Evolutionary conservation across 2,797 vertebrate species (phyloP).

Genomic region (Gymnoscopelus microlampas): DNA sequence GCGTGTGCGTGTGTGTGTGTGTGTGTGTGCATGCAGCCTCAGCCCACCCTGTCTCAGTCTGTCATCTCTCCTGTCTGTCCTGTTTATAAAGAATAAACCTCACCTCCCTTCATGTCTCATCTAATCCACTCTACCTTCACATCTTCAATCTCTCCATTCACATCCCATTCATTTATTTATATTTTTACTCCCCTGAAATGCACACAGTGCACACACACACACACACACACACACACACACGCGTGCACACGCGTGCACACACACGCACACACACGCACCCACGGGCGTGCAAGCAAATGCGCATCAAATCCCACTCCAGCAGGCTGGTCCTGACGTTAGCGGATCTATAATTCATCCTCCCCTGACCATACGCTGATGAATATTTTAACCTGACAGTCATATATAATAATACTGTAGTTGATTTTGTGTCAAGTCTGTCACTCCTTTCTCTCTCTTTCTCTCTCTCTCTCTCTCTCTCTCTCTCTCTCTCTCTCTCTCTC

Average conservation of each 20-base stretch:
- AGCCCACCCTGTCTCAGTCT: too few species aligned
- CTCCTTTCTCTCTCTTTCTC: conserved; percentile 17
- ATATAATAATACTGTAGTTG: conserved; percentile 66
- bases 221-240: too few species aligned
- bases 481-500: neutral
- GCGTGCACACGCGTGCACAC: too few species aligned
- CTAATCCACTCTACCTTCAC: conserved; percentile 31
- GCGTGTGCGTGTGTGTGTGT: too few species aligned
- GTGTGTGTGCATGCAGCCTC: too few species aligned
- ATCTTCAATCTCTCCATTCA: conserved; percentile 48
- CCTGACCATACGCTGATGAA: conserved; percentile 65
- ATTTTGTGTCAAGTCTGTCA: conserved; percentile 66
- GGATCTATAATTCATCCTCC: conserved; percentile 67
- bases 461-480: neutral
- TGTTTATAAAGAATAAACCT: conserved; percentile 33
- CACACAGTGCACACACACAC: too few species aligned
- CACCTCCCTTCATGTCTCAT: conserved; percentile 35
- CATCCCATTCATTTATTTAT: conserved; percentile 14
- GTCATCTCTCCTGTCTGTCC: too few species aligned
- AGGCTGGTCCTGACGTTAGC: conserved; percentile 56
- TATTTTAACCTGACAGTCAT: conserved; percentile 68
- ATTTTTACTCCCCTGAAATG: too few species aligned
- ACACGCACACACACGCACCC: neutral
- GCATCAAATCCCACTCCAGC: conserved; percentile 62
- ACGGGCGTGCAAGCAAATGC: too few species aligned